phyloP scores from a whole-genome alignment of 2,888 invertebrate species.

The Leptopterna dolabrata region DNA sequence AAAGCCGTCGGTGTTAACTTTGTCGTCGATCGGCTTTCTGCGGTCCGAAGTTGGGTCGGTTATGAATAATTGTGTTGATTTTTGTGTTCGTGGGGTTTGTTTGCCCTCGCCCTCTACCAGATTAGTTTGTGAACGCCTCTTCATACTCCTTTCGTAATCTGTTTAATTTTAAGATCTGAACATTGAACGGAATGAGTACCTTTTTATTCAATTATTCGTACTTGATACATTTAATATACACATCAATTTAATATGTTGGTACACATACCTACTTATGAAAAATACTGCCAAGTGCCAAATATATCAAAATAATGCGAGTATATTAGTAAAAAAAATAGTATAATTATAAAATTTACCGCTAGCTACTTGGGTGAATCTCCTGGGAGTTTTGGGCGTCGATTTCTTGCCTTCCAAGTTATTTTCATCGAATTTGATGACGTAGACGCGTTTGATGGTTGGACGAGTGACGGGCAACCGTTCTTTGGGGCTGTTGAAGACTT shows the following conservation, averaged over 20 bases:
- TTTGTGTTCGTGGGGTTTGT: too few species aligned
- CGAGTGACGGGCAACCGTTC: not conserved
- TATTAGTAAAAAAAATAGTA: too few species aligned
- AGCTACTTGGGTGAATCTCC: not conserved
- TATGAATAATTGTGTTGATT: too few species aligned
- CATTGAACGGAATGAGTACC: too few species aligned
- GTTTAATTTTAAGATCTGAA: too few species aligned
- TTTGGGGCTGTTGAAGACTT: not conserved
- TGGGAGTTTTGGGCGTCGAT: not conserved
- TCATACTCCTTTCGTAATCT: not conserved
- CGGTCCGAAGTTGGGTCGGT: not conserved
- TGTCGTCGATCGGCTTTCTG: not conserved
- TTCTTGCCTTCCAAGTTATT: not conserved
- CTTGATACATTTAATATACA: too few species aligned
- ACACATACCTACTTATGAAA: too few species aligned
- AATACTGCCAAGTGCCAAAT: too few species aligned
- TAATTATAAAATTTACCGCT: too few species aligned
- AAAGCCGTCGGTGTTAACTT: not conserved
- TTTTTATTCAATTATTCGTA: too few species aligned
- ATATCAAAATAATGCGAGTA: too few species aligned
- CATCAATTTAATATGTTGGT: too few species aligned
- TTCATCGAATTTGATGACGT: constrained; percentile 18
- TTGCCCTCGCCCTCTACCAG: not conserved
- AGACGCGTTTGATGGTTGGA: not conserved
- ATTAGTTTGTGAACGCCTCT: not conserved